Evolutionary conservation across 1,140 invertebrate genomes (phyloP), one percentile per base, ranked within the genome.

Genomic region (Sesamia nonagrioides): DNA sequence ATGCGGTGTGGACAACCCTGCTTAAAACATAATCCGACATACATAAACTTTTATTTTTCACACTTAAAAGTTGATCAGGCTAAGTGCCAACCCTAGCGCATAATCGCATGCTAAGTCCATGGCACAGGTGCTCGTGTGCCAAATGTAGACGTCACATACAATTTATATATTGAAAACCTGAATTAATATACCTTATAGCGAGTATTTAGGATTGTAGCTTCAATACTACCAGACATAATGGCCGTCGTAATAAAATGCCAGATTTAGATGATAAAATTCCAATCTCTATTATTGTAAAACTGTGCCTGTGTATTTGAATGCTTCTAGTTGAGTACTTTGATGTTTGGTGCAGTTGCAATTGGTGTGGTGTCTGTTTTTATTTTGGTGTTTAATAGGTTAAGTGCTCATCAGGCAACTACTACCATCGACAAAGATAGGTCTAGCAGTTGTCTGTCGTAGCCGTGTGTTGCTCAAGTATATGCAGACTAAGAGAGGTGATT

Each of bases 111-210:
- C 61, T 68, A 77, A 77, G 74, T 35, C 37, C 17, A 54, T 35
- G 42, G 60, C 35, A 77, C 74, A 66, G 60, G 74, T 77, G 74
- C 21, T 37, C 6, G 13, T 75, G 58, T 68, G 74, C 74, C 42
- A 77, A 77, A 77, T 68, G 33, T 68, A 77, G 61, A 40, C 60
- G 74, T 77, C 61, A 21, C 45, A 50, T 68, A 68, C 48, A 77
- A 77, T 77, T 77, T 77, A 77, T 77, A 54, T 48, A 61, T 68
- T 77, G 61, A 77, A 77, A 66, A 68, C 33, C 13, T 42, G 61
- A 77, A 77, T 77, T 77, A 77, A 77, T 77, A 77, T 77, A 48
- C 35, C 11, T 77, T 54, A 42, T 54, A 71, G 48, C 60, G 27
- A 68, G 17, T 77, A 77, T 77, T 77, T 54, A 68, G 60, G 61